phyloP scores from a whole-genome alignment of 2,888 invertebrate species.

The Leptopilina myrica region DNA sequence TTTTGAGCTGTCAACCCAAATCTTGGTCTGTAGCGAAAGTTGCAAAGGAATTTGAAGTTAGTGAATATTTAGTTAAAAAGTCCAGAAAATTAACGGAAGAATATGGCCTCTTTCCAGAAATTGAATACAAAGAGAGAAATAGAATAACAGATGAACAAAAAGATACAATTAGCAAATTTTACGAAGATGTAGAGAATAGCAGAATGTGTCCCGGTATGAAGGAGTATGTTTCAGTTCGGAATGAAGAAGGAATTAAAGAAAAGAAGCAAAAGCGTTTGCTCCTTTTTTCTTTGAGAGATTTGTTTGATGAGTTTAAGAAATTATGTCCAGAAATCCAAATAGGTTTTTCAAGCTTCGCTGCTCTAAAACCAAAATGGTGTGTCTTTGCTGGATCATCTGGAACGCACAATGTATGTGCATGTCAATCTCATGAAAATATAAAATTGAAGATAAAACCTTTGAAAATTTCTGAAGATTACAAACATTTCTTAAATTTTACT shows the following conservation, averaged over 20 bases:
- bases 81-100: background rate
- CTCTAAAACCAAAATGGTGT: no score
- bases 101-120: background rate
- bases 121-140: background rate
- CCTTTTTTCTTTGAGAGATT: background rate
- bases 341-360: constrained; percentile 2
- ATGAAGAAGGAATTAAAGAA: background rate
- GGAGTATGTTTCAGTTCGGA: constrained; percentile 27
- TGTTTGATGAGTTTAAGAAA: constrained; percentile 27
- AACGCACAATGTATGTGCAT: no score
- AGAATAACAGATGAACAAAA: background rate
- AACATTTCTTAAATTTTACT: background rate
- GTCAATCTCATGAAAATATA: no score
- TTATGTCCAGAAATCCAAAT: constrained; percentile 13
- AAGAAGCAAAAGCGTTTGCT: background rate
- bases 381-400: no score
- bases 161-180: constrained; percentile 24
- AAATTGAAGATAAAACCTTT: no score
- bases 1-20: background rate
- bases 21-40: background rate
- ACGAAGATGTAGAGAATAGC: constrained; percentile 30
- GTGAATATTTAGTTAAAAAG: constrained; percentile 1
- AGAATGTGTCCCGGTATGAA: constrained; percentile 36
- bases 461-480: no score
- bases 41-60: background rate